Conservation (phyloP, 2,113 vertebrate genomes). For the Etheostoma cragini region DNA sequence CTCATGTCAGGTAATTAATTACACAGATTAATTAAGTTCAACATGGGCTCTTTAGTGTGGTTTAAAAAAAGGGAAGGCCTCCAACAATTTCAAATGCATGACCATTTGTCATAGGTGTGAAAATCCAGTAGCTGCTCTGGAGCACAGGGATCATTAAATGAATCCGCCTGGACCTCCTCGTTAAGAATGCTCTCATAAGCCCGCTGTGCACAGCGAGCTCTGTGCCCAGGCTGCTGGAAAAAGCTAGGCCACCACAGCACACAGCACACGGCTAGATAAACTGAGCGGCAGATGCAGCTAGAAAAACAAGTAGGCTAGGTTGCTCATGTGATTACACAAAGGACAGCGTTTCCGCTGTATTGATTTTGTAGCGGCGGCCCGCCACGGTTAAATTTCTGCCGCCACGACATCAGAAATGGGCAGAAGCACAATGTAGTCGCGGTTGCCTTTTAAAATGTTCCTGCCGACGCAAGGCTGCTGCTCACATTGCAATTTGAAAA, state of each 20-base stretch:
- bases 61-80: slow-evolving; percentile 65
- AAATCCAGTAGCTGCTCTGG: slow-evolving; percentile 67
- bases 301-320: slow-evolving; percentile 64
- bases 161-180: slow-evolving; percentile 69
- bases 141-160: slow-evolving; percentile 72
- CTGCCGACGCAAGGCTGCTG: no score
- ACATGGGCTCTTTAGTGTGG: slow-evolving; percentile 73
- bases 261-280: slow-evolving; percentile 56
- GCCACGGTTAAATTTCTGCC: no score
- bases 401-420: no score
- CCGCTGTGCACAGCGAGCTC: slow-evolving; percentile 54
- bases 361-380: no score
- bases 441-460: no score
- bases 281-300: slow-evolving; percentile 57
- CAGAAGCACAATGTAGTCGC: no score
- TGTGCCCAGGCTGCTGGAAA: slow-evolving; percentile 63
- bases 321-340: slow-evolving; percentile 58
- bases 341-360: background rate
- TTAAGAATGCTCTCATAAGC: slow-evolving; percentile 77
- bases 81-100: slow-evolving; percentile 62
- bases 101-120: slow-evolving; percentile 73
- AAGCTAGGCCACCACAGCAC: slow-evolving; percentile 65
- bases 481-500: no score
- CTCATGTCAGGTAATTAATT: slow-evolving; percentile 80
- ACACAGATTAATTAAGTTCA: slow-evolving; percentile 81